phyloP scores from a whole-genome alignment of 53 echinoderm and acorn worm species.

The Holothuria scabra region DNA sequence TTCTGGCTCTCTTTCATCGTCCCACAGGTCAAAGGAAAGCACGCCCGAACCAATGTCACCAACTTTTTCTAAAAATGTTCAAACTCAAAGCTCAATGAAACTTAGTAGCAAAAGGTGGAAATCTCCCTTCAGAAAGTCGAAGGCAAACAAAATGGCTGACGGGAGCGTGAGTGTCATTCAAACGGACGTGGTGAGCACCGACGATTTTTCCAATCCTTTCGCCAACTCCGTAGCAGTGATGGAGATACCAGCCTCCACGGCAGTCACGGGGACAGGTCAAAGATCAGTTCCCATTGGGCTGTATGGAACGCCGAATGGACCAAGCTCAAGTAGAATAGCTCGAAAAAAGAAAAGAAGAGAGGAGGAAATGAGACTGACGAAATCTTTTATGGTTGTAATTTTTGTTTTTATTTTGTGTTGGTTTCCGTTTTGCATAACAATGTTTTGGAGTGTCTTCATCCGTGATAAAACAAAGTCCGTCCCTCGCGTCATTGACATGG shows the following conservation, averaged over 20 bases:
- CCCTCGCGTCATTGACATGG: slow-evolving; percentile 78
- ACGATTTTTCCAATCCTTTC: slow-evolving; percentile 53
- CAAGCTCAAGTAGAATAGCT: slow-evolving; percentile 55
- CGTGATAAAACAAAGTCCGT: slow-evolving; percentile 51
- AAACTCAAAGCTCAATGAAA: background rate
- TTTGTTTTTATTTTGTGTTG: slow-evolving; percentile 87
- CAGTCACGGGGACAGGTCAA: background rate
- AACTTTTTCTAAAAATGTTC: background rate
- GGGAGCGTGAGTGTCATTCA: background rate
- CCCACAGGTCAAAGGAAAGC: background rate
- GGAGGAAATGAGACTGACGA: slow-evolving; percentile 89
- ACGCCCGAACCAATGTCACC: background rate
- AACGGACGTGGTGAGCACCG: slow-evolving; percentile 1
- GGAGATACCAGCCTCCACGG: background rate
- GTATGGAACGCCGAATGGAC: slow-evolving; percentile 28
- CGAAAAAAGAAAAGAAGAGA: slow-evolving; percentile 73
- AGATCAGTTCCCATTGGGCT: background rate
- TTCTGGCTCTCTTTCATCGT: background rate
- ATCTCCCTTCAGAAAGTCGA: slow-evolving; percentile 25
- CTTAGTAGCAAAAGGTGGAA: slow-evolving; percentile 19
- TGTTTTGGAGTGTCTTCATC: slow-evolving; percentile 94
- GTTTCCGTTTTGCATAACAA: slow-evolving; percentile 96
- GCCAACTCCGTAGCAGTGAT: slow-evolving; percentile 6
- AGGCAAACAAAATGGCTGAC: background rate
- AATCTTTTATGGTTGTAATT: slow-evolving; percentile 93